These are phyloP conservation scores for Heliconius hewitsoni DNA, from an alignment of 1,140 invertebrate species.

Conservation along the genomic window DNA sequence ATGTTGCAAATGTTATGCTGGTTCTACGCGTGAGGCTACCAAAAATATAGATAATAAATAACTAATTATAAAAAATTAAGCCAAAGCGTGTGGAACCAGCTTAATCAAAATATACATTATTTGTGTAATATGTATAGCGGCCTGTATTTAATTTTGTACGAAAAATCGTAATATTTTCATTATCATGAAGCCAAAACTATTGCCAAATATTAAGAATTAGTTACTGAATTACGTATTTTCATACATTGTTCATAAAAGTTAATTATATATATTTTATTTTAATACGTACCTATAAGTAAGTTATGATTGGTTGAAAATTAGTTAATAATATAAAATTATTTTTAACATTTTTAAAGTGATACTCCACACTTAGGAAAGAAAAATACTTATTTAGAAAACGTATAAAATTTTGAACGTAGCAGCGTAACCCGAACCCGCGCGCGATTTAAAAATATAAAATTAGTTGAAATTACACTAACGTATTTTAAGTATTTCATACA, in stretches of 20 bases:
- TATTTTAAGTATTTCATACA: no score
- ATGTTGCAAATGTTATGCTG: constrained; percentile 10
- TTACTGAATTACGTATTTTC: constrained; percentile 1
- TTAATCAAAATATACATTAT: not conserved
- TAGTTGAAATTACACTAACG: no score
- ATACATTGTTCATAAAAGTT: not conserved
- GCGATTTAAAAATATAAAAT: no score
- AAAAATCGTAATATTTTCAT: constrained; percentile 18
- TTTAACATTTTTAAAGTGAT: no score
- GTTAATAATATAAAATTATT: not conserved
- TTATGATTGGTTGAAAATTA: constrained; percentile 6
- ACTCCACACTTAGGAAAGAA: no score
- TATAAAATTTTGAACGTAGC: no score
- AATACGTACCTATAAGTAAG: not conserved
- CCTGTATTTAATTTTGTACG: constrained; percentile 23
- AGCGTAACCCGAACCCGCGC: no score
- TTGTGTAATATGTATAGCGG: not conserved
- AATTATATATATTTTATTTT: not conserved
- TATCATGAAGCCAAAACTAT: constrained; percentile 57
- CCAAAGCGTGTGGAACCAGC: not conserved
- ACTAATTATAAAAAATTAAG: not conserved
- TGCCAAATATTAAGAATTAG: constrained; percentile 56
- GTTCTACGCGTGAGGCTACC: not conserved
- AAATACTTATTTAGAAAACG: no score
- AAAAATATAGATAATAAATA: not conserved